Base-by-base conservation (phyloP, 1,140 invertebrate species). In the Telenomus remus region DNA sequence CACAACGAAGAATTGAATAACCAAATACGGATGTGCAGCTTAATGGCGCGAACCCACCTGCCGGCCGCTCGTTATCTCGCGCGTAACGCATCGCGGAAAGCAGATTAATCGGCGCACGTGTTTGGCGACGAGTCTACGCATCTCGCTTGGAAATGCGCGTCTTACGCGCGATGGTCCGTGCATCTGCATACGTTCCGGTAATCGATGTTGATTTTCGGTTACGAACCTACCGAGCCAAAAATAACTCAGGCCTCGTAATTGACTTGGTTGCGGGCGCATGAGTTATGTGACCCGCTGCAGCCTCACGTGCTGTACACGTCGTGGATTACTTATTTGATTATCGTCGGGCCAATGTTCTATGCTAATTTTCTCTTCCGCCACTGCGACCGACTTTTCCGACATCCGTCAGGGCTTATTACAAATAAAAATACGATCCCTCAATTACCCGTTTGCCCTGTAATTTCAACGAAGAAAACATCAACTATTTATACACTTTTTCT, bases 21-120 rank as follows among this genome's bases (percentile, higher is more conserved):
- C 53, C 74, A 69, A 76, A 78, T 74, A 71, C 54, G 61, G 55
- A 55, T 55, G 53, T 57, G 55, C 71, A 64, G 66, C 47, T 55
- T 72, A 66, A 78, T 72, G 44, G 71, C 65, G 59, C 63, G 78
- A 79, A 81, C 76, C 73, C 73, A 63, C 59, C 66, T 77, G 56
- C 65, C 64, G 73, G 59, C 71, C 76, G 60, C 70, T 77, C 70
- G 75, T 74, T 81, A 75, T 73, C 70, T 66, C 43, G 59, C 43
- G 48, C 54, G 56, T 50, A 54, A 63, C 44, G 66, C 54, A 74
- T 74, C 71, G 47, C 59, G 50, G 61, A 16, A 66, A 73, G 76
- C 70, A 70, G 70, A 79, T 79, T 77, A 71, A 63, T 64, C 53
- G 65, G 44, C 39, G 47, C 19, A 19, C 42, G 59, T 59, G 64